Base-by-base conservation (phyloP, 2,888 invertebrate species). In the Amblyjoppa proteus region DNA sequence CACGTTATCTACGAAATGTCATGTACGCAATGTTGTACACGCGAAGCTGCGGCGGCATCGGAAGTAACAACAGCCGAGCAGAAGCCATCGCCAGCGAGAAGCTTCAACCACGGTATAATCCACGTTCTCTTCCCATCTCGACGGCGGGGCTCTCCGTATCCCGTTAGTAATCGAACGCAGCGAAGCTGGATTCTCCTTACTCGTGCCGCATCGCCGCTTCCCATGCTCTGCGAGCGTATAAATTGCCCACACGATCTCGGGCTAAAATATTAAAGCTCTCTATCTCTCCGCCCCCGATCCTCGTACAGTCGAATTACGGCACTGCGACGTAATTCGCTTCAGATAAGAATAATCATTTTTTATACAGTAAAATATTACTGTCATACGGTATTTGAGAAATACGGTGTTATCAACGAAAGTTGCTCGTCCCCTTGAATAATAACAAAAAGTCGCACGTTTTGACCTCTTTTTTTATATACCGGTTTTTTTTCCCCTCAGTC, bases 1-100 rank as follows among this genome's bases (percentile, higher is more conserved):
- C 84, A 81, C 81, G 81, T 78, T 74, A 77, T 77, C 81, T 45
- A 77, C 77, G 51, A 81, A 84, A 84, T 84, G 81, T 84, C 84
- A 84, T 78, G 81, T 75, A 49, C 61, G 49, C 49, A 45, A 31
- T 64, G 75, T 75, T 49, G 31, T 78, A 73, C 78, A 78, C 58
- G 56, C 38, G 31, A 51, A 79, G 79, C 74, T 61, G 77, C 3
- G 45, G 45, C 45, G 45, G 45, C 56, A 64, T 20, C 34, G 66
- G 75, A 70, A 73, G 58, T 68, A 56, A 68, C 61, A 34, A 69
- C 58, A 61, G 66, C 20, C 45, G 34, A 1, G 34, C 16, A n/a
- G 45, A 34, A 64, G 28, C 16, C 61, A 64, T 31, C 34, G 61
- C 69, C 2, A 49, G 31, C 16, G 31, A 64, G 61, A 28, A 64